Percentiles rank a stretch among this genome's conserved stretches.
Conservation (phyloP, 2,888 invertebrate species). For the Pteria penguin region DNA sequence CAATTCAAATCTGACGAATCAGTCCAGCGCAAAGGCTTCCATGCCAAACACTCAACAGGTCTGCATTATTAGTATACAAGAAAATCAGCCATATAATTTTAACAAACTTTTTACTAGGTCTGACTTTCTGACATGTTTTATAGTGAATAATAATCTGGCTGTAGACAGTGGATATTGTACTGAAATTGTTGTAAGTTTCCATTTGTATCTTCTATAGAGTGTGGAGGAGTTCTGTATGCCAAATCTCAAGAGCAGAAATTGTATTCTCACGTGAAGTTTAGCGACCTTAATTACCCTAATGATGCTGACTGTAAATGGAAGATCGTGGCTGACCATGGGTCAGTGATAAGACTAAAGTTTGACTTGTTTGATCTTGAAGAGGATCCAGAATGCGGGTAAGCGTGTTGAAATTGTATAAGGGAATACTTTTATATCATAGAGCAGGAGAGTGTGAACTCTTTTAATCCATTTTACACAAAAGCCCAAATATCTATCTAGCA, state of each 20-base stretch:
- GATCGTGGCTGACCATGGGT: constrained; percentile 90
- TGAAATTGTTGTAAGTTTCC: neutral
- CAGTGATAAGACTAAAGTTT: constrained; percentile 87
- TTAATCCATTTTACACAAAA: too few species aligned
- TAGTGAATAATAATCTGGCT: too few species aligned
- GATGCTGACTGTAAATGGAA: constrained; percentile 96
- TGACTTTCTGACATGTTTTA: too few species aligned
- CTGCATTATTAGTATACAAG: constrained; percentile 61
- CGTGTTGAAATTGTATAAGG: too few species aligned
- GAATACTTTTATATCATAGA: too few species aligned
- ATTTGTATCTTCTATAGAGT: constrained; percentile 84
- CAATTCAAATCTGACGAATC: constrained; percentile 97
- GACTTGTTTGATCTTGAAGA: constrained; percentile 94
- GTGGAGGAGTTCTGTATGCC: constrained; percentile 94
- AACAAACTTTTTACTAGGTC: too few species aligned
- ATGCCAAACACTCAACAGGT: constrained; percentile 95
- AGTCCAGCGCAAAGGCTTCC: constrained; percentile 95
- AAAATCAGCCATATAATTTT: too few species aligned
- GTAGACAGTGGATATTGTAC: neutral
- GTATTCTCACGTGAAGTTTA: constrained; percentile 96
- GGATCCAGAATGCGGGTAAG: constrained; percentile 88
- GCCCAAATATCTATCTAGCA: too few species aligned
- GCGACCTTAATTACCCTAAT: constrained; percentile 93
- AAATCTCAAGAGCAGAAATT: constrained; percentile 90
- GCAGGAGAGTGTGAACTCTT: too few species aligned